Conservation (phyloP, 1,140 invertebrate species). For the Nasonia giraulti region DNA sequence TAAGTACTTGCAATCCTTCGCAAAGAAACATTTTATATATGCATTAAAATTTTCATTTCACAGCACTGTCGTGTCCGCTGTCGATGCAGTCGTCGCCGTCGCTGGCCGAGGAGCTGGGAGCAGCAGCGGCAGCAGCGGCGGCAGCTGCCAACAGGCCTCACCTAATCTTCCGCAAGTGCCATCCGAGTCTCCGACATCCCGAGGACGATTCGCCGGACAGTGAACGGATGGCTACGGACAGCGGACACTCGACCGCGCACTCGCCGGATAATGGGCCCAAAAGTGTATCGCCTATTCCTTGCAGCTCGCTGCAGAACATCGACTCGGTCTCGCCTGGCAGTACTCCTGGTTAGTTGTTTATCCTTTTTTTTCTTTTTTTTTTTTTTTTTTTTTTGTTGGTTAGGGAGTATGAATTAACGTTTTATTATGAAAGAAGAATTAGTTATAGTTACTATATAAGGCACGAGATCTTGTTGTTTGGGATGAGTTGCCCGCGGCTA, state of each 20-base stretch:
- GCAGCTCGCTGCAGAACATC: constrained; percentile 67
- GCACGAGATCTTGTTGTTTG: no score
- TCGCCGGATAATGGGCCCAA: constrained; percentile 89
- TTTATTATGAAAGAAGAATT: no score
- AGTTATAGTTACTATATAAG: no score
- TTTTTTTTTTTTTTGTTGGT: no score
- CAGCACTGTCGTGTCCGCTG: constrained; percentile 28
- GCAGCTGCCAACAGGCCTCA: constrained; percentile 70
- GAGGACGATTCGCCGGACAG: constrained; percentile 90
- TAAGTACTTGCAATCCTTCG: no score
- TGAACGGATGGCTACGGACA: constrained; percentile 88
- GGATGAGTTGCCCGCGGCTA: no score
- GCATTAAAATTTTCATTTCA: neutral
- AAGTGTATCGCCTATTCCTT: constrained; percentile 83
- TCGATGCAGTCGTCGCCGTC: constrained; percentile 72
- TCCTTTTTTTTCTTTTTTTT: neutral
- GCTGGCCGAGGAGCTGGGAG: constrained; percentile 82
- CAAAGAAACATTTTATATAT: neutral
- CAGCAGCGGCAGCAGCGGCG: constrained; percentile 54
- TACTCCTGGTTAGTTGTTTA: constrained; percentile 63
- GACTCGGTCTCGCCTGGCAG: constrained; percentile 69
- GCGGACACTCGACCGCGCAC: constrained; percentile 91
- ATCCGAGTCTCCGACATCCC: constrained; percentile 77
- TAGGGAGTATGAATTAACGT: no score
- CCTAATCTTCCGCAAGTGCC: constrained; percentile 84